A percentile compares a stretch with the other conserved stretches of the same genome.
phyloP scores from a whole-genome alignment of 2,888 invertebrate genomes.

The Agrochola lychnidis region DNA sequence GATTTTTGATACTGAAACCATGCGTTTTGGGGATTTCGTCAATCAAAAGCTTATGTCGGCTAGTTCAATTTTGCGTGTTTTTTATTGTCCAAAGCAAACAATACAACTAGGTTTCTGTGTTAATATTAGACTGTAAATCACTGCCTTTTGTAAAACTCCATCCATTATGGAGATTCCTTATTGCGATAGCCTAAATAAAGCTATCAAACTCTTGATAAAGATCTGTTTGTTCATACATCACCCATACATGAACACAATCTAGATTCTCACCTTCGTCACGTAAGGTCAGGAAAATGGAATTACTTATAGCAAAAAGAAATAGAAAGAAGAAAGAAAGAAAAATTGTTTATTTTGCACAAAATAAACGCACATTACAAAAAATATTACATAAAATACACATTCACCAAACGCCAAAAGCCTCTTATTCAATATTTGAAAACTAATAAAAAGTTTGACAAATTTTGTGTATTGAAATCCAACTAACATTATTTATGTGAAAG shows the following conservation, averaged over 20 bases:
- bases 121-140: background rate
- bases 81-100: conserved; percentile 3
- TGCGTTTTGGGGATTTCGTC: background rate
- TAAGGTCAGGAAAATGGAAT: conserved; percentile 21
- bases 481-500: background rate
- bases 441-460: too few relatives aligned
- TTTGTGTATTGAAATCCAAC: background rate
- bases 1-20: background rate
- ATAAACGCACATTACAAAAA: too few relatives aligned
- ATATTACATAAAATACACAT: too few relatives aligned
- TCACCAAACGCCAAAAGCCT: too few relatives aligned
- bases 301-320: background rate
- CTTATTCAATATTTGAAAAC: too few relatives aligned
- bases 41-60: background rate
- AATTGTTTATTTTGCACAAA: too few relatives aligned
- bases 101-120: background rate
- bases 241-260: conserved; percentile 24
- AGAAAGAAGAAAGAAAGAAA: too few relatives aligned
- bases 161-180: conserved; percentile 20
- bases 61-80: background rate
- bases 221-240: conserved; percentile 28
- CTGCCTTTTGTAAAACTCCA: conserved; percentile 11
- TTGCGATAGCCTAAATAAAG: conserved; percentile 23
- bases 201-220: conserved; percentile 19
- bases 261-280: conserved; percentile 7